A percentile compares a stretch with the other conserved stretches of the same genome.
Evolutionary conservation across 2,797 vertebrate species (phyloP).

Genomic region (Sebastiscus albofasciatus): DNA sequence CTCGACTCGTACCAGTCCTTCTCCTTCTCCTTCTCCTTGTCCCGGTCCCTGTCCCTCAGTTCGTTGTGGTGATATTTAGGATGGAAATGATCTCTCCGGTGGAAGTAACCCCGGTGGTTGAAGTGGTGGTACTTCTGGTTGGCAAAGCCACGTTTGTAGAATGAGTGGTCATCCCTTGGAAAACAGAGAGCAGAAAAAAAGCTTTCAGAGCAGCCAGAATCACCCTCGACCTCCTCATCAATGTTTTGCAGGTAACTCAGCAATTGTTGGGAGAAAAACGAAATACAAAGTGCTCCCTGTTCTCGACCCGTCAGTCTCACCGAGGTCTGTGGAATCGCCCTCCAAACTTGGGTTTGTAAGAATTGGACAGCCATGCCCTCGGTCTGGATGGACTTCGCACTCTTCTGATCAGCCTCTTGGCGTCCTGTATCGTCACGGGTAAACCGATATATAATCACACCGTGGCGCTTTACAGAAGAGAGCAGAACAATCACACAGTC

Average conservation of each 20-base stretch:
- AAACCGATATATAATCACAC: neutral
- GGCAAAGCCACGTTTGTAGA: slow-evolving; percentile 48
- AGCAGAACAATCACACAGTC: neutral
- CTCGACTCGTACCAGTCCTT: slow-evolving; percentile 37
- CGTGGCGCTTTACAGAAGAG: neutral
- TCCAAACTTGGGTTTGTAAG: slow-evolving; percentile 60
- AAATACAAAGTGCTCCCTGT: neutral
- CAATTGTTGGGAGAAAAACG: neutral
- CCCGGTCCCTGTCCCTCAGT: slow-evolving; percentile 3
- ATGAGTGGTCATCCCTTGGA: slow-evolving; percentile 57
- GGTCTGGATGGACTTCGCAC: slow-evolving; percentile 66
- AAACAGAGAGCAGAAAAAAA: slow-evolving; percentile 35
- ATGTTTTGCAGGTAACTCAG: neutral
- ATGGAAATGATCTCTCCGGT: slow-evolving; percentile 21
- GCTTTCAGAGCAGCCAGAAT: neutral
- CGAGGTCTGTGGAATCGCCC: slow-evolving; percentile 47
- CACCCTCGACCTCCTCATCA: neutral
- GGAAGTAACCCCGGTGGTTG: neutral
- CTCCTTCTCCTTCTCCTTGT: slow-evolving; percentile 9
- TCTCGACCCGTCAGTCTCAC: slow-evolving; percentile 46
- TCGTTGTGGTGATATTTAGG: slow-evolving; percentile 28
- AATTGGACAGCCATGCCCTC: slow-evolving; percentile 38
- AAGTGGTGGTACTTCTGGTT: slow-evolving; percentile 47
- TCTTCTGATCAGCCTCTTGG: slow-evolving; percentile 69
- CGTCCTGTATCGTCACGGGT: slow-evolving; percentile 50